phyloP scores from a whole-genome alignment of 2,888 invertebrate species.

The Epirrhoe alternata region DNA sequence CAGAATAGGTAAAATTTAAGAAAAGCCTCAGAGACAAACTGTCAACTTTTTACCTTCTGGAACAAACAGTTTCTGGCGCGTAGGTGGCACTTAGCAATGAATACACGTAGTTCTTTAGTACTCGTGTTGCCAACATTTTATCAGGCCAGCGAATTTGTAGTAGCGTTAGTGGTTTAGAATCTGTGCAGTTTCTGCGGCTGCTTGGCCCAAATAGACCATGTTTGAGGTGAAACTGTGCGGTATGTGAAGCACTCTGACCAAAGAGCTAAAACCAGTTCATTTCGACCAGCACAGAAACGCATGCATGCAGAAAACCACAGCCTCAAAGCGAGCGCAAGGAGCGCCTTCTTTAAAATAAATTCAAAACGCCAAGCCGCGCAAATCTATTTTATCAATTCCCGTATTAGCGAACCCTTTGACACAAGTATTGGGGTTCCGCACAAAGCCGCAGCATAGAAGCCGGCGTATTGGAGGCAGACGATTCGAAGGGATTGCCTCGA shows the following conservation, averaged over 20 bases:
- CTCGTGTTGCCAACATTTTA: not conserved
- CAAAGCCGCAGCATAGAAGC: slow-evolving; percentile 38
- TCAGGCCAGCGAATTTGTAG: not conserved
- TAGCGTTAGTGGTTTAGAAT: not conserved
- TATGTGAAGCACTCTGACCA: slow-evolving; percentile 13
- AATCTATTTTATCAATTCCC: slow-evolving; percentile 38
- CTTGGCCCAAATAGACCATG: slow-evolving; percentile 2
- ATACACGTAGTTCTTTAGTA: no score
- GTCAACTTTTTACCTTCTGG: not conserved
- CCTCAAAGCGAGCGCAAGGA: slow-evolving; percentile 19
- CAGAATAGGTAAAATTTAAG: not conserved
- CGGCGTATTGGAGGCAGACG: slow-evolving; percentile 33
- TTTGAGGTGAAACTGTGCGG: slow-evolving; percentile 14
- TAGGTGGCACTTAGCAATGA: no score
- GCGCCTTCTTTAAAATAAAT: slow-evolving; percentile 27
- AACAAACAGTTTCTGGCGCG: no score
- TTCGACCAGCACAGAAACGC: slow-evolving; percentile 20
- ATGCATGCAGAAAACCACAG: slow-evolving; percentile 20
- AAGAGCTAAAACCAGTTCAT: slow-evolving; percentile 18
- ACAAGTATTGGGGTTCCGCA: slow-evolving; percentile 33
- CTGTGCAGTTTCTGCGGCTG: not conserved
- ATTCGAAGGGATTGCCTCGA: slow-evolving; percentile 46
- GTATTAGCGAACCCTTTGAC: slow-evolving; percentile 45
- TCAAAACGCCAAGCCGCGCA: slow-evolving; percentile 16
- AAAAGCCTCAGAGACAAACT: not conserved